Evolutionary conservation across 2,888 invertebrate species (phyloP), one percentile per base, ranked within the genome.

Genomic region (Cryptops parisi): DNA sequence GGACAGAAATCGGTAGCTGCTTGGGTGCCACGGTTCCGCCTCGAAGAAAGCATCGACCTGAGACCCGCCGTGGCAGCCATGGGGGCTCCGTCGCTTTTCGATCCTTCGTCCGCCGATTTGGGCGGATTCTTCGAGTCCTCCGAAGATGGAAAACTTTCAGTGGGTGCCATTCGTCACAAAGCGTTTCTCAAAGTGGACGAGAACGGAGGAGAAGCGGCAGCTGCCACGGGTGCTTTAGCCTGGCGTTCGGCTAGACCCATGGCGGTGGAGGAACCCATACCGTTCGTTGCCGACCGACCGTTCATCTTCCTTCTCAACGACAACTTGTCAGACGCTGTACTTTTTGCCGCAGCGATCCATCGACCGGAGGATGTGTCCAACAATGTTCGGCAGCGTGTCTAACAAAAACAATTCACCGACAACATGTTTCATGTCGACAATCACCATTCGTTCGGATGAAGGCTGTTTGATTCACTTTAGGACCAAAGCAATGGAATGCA

Each of bases 171-270:
- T 2, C 67, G 86, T 1, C 89, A 90, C 64, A 89, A 89, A 66
- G 82, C 87, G 0, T 84, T 82, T 63, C 81, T 90, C 61, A 83
- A 85, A 64, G 83, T 90, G 0, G 83, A 86, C 66, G 90, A 90
- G 65, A 82, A 87, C 64, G 90, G 90, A 0, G 82, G 85, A 1
- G 88, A 87, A 64, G 84, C 85, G 0, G 81, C 87, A 41, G 84
- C 87, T 2, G 86, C 84, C 19, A 85, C 86, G 52, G 45, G 44
- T 6, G 21, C 45, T 33, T 23, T 52, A 22, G 44, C 52, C 27
- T 52, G 52, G 52, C 4, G 52, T 15, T 44, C 43, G 2, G 52
- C 52, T 21, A 44, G 52, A 9, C 52, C 52, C 22, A 19, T 19
- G 9, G 9, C 19, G 9, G n/a, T n/a, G n/a, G 17, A 9, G 15